phyloP scores from a whole-genome alignment of 2,113 vertebrate genomes.

The Mormyrus iriodes region DNA sequence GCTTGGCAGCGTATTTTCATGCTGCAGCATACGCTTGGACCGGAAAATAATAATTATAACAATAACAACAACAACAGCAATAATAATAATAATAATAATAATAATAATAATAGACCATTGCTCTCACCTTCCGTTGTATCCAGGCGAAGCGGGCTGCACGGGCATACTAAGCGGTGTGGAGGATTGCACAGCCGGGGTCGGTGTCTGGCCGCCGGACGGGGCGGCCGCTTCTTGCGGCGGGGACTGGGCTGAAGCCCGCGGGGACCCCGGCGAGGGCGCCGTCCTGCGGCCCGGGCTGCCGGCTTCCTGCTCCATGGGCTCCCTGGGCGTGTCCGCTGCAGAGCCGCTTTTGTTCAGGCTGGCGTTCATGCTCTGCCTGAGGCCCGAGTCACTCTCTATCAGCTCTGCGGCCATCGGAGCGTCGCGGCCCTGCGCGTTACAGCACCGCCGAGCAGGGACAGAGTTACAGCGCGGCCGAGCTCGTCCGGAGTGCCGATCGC shows the following conservation, averaged over 20 bases:
- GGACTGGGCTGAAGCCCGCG: neutral
- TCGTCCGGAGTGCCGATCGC: no score
- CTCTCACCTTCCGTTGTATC: slow-evolving; percentile 24
- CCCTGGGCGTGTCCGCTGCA: slow-evolving; percentile 24
- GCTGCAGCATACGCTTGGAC: neutral
- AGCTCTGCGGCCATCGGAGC: slow-evolving; percentile 15
- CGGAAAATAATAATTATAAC: neutral
- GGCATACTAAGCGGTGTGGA: neutral
- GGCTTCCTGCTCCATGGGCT: neutral
- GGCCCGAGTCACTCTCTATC: slow-evolving; percentile 1
- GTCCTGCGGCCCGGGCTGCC: neutral
- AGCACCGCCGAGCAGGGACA: neutral
- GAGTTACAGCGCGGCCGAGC: neutral
- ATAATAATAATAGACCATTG: neutral
- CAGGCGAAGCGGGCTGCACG: neutral
- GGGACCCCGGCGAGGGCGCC: neutral
- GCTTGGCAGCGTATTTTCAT: no score
- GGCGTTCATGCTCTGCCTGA: neutral
- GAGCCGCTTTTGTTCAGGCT: slow-evolving; percentile 4
- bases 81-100: neutral
- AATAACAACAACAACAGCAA: neutral
- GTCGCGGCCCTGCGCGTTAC: no score
- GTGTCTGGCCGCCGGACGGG: neutral
- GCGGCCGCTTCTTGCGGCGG: neutral
- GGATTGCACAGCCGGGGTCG: neutral